Percentiles rank a stretch among this genome's conserved stretches.
These are phyloP conservation scores for Pinna nobilis DNA, from an alignment of 1,140 invertebrate species.

Conservation along the genomic window DNA sequence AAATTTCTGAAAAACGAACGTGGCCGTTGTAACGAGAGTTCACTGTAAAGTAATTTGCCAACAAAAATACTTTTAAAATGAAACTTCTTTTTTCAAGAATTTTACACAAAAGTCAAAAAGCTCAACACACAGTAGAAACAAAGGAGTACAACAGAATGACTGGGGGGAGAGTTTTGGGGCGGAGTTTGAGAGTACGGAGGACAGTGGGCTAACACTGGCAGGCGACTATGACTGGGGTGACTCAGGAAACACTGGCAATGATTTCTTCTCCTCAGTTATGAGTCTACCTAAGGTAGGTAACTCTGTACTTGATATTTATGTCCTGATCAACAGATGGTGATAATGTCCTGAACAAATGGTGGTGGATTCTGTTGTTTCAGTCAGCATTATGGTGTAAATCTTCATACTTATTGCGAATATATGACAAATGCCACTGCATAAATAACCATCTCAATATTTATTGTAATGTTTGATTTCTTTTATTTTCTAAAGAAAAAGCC, in stretches of 20 bases:
- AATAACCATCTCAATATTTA: too few species aligned
- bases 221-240: slow-evolving; percentile 69
- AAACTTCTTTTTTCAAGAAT: not conserved
- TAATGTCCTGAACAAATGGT: too few species aligned
- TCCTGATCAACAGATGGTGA: too few species aligned
- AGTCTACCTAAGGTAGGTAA: slow-evolving; percentile 36
- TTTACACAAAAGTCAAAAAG: not conserved
- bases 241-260: slow-evolving; percentile 13
- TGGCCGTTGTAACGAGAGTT: too few species aligned
- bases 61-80: not conserved
- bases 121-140: slow-evolving; percentile 26
- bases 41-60: too few species aligned
- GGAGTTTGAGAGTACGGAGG: slow-evolving; percentile 77
- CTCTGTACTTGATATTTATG: not conserved
- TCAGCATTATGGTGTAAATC: too few species aligned
- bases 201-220: slow-evolving; percentile 54
- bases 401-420: not conserved
- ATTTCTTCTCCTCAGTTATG: slow-evolving; percentile 62
- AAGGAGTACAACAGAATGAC: slow-evolving; percentile 76
- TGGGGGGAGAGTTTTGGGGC: slow-evolving; percentile 84
- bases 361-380: too few species aligned
- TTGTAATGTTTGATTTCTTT: too few species aligned
- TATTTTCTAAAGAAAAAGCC: slow-evolving; percentile 17
- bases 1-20: not conserved
- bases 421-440: not conserved